Percentiles rank a stretch among this genome's conserved stretches.
These are phyloP conservation scores for Meriones psammophilus DNA, from an alignment of 2,797 vertebrate genomes.

Conservation along the genomic window DNA sequence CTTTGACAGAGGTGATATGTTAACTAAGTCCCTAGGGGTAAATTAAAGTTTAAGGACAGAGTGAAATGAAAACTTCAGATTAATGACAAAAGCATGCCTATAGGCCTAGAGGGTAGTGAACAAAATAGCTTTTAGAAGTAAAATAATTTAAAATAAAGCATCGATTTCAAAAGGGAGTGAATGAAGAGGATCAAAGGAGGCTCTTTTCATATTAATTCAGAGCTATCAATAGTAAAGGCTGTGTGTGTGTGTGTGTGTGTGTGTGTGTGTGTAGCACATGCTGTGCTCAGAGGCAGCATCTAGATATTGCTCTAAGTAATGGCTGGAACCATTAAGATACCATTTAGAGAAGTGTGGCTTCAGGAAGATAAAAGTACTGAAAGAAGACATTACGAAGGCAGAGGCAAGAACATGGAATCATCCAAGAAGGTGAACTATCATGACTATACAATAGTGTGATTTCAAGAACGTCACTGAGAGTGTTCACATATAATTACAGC, in stretches of 20 bases:
- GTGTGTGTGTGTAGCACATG: neutral
- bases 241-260: neutral
- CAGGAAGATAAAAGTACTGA: neutral
- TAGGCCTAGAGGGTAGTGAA: neutral
- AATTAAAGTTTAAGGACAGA: neutral
- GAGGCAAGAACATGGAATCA: neutral
- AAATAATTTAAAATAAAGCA: slow-evolving; percentile 25
- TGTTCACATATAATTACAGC: neutral
- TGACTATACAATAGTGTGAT: neutral
- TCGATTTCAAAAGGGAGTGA: neutral
- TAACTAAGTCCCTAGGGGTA: slow-evolving; percentile 1
- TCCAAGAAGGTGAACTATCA: neutral
- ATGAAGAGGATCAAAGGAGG: neutral
- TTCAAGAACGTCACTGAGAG: neutral
- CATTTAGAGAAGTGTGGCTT: neutral
- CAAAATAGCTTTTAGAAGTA: neutral
- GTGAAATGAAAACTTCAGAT: neutral
- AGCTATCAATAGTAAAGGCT: neutral
- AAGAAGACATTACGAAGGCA: neutral
- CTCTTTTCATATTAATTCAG: neutral
- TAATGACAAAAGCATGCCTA: neutral
- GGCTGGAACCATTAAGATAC: neutral
- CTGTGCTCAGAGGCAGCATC: neutral
- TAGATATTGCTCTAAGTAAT: neutral
- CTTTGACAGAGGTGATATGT: neutral